Percentiles rank a stretch among this genome's conserved stretches.
These are phyloP conservation scores for Prionailurus viverrinus DNA, from an alignment of 2,113 vertebrate genomes.

Conservation along the genomic window DNA sequence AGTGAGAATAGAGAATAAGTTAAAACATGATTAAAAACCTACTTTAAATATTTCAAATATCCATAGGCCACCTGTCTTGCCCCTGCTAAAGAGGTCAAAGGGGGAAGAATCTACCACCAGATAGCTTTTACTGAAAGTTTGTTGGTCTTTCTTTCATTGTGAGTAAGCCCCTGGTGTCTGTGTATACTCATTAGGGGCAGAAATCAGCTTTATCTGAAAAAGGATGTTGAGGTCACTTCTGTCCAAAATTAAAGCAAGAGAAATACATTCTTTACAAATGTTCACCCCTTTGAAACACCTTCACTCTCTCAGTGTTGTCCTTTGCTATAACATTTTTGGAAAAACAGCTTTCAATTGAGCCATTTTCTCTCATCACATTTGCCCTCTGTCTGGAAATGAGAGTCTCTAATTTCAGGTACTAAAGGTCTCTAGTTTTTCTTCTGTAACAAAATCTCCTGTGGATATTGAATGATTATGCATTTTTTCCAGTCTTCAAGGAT, in stretches of 20 bases:
- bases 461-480: not conserved
- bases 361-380: not conserved
- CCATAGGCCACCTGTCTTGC: not conserved
- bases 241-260: not conserved
- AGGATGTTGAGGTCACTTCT: not conserved
- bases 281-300: not conserved
- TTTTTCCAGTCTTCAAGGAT: not conserved
- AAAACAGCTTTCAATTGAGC: not conserved
- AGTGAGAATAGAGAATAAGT: not conserved
- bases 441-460: conserved; percentile 15
- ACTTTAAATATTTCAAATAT: not conserved
- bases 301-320: not conserved
- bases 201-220: not conserved
- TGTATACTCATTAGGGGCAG: not conserved
- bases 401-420: not conserved
- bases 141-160: not conserved
- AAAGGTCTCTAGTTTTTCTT: not conserved
- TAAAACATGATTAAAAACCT: not conserved
- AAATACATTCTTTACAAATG: not conserved
- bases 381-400: not conserved
- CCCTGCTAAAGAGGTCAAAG: not conserved
- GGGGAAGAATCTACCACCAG: not conserved
- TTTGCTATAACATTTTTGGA: not conserved
- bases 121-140: not conserved
- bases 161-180: not conserved